Base-by-base conservation (phyloP, 2,888 invertebrate genomes). In the Pristionchus fissidentatus region DNA sequence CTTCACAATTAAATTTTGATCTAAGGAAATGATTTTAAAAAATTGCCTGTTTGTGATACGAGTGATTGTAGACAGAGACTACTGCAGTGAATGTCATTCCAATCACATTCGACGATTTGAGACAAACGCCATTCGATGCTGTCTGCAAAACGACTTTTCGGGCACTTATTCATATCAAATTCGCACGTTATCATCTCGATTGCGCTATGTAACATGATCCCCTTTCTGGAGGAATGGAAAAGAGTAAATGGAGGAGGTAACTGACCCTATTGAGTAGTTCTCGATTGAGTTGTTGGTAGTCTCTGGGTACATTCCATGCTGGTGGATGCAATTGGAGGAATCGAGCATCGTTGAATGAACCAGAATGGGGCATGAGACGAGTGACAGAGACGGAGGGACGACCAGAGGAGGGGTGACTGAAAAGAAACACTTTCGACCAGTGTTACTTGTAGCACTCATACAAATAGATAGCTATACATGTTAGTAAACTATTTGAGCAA, bases 51-150 rank as follows among this genome's bases (percentile, higher is more conserved):
- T 83, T 83, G 38, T 73, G 49, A 38, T 70, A 83, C 19, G 52
- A 49, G 55, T 55, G 73, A 26, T 83, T 83, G 73, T 70, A 83
- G 52, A 70, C 70, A 4, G 83, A 49, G 32, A 83, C 55, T 19
- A 41, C 55, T 2, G 70, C 83, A 83, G 70, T 70, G 83, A 83
- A 83, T 4, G 83, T 83, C 83, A 83, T 83, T 55, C 83, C 83
- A n/a, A 83, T 83, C 1, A 83, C 83, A 73, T 73, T 83, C 55
- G 83, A 83, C 19, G 83, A 83, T 41, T 83, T 83, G n/a, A 83
- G 83, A 55, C 83, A 83, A 15, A 83, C 32, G 3, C 83, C 83
- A 29, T 73, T 77, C 2, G 41, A 32, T 7, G 43, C 26, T 43
- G 70, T 70, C 70, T 77, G 77, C 46, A 77, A 13, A 41, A 19